Percentiles rank a stretch among this genome's conserved stretches.
Evolutionary conservation across 1,140 invertebrate species (phyloP).

Genomic region (Antheraea mylitta): DNA sequence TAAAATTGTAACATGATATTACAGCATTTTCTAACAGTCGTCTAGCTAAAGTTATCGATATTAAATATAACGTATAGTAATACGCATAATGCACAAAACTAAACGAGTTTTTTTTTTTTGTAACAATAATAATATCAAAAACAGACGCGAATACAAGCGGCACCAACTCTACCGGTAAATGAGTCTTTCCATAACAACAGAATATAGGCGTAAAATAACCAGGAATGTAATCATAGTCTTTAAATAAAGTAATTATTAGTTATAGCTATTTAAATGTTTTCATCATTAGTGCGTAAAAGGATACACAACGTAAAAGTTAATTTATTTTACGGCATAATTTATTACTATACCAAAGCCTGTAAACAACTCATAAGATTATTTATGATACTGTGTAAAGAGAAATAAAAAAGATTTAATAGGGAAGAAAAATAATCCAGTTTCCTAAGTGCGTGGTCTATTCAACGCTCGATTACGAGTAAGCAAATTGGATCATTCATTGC

Average conservation of each 20-base stretch:
- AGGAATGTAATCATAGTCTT: neutral
- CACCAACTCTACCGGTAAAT: too few species aligned
- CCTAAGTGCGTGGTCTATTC: constrained; percentile 54
- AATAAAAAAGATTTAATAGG: constrained; percentile 34
- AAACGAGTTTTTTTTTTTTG: too few species aligned
- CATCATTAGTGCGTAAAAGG: neutral
- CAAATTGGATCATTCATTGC: constrained; percentile 66
- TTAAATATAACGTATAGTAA: too few species aligned
- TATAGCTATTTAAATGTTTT: too few species aligned
- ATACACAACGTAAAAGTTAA: constrained; percentile 2
- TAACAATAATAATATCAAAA: too few species aligned
- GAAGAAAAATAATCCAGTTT: constrained; percentile 54
- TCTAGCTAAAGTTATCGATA: too few species aligned
- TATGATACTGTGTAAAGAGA: neutral
- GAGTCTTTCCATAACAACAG: too few species aligned
- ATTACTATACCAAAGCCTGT: constrained; percentile 26
- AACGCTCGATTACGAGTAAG: constrained; percentile 60
- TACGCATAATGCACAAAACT: too few species aligned
- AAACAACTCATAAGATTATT: neutral
- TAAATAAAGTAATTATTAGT: neutral
- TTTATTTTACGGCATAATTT: constrained; percentile 23
- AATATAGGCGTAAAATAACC: too few species aligned
- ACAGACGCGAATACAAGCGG: too few species aligned
- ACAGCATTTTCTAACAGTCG: too few species aligned
- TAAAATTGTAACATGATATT: too few species aligned